Evolutionary conservation across 2,113 vertebrate species (phyloP), one percentile per base, ranked within the genome.

Genomic region (Sinosuthora webbiana): DNA sequence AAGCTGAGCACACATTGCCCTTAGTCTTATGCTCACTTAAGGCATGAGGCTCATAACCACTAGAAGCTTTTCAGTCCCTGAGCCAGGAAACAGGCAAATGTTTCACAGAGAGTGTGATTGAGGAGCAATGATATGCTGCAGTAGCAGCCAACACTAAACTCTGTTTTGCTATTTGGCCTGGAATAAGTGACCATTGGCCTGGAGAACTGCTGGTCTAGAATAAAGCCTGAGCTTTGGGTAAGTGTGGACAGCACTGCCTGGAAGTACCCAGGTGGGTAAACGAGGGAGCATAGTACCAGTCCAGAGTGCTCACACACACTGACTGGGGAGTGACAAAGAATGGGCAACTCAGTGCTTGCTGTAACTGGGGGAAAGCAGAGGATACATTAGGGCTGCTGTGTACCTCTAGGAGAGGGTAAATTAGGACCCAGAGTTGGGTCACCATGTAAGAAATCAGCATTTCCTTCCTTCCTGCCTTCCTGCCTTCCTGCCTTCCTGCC

Each of bases 11-110:
- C 64, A 67, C 13, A 4, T 9, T 92, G 47, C 73, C 47, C 84
- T 90, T 90, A 83, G 60, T 86, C 85, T 88, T 95, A 49, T 9
- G 22, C 76, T 94, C 64, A 41, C 35, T 77, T 86, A 64, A 87
- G 76, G 60, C 15, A 0, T 83, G 68, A 86, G 56, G 63, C 52
- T 91, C 18, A 31, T 76, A 89, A 80, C 15, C 28, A 55, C 33
- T 41, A 25, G n/a, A 33, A 94, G 42, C 18, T 86, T 93, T 74
- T 86, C 49, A 68, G 30, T 83, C 39, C 37, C 47, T 83, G 42
- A 91, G 74, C 67, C 87, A 74, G 45, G 28, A 22, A 85, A 80
- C 42, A 73, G 71, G 74, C 42, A 79, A 45, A 50, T 25, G 11
- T 87, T 90, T 59, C 41, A 49, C 31, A 50, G 65, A 53, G 12